Base-by-base conservation (phyloP, 2,888 invertebrate species). In the Elmis aenea region DNA sequence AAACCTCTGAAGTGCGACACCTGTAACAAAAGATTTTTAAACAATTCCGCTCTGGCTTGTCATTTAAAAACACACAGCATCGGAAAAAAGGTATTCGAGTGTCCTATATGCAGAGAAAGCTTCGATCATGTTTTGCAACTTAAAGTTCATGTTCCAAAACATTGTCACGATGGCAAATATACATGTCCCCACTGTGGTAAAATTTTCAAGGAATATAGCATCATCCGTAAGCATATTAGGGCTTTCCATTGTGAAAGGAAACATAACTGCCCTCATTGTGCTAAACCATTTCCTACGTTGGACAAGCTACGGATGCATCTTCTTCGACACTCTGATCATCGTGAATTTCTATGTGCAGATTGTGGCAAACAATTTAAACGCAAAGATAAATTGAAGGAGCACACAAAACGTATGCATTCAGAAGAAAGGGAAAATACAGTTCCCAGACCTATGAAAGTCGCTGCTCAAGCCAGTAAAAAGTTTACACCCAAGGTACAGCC, bases 331-430 rank as follows among this genome's bases (percentile, higher is more conserved):
- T 77, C 78, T 0, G 75, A 77, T 51, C 74, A 73, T 51, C 70
- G 77, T 28, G 82, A 83, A 56, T 85, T 85, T 66, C 71, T 83
- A 44, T 88, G 88, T 57, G 77, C 82, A 3, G 75, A 79, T 54
- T 87, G 88, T 62, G 84, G 83, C 0, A 80, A 82, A 49, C 82
- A 82, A 59, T 87, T 86, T 60, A 85, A 85, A 56, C 71, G 86
- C 13, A 85, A 84, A 52, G 83, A 83, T 54, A 83, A 83, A 57
- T 64, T 86, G 28, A 78, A 78, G 48, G 83, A 83, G 50, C 86
- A 86, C 57, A 78, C 79, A 57, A 81, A 79, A 46, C 68, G 80
- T 35, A 75, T 81, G 69, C 84, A 85, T 61, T 55, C 58, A 0
- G 64, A 60, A 26, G 65, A 66, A 30, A 45, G 61, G 12, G 63